phyloP scores from a whole-genome alignment of 2,888 invertebrate species.

The Chrysodeixis includens region DNA sequence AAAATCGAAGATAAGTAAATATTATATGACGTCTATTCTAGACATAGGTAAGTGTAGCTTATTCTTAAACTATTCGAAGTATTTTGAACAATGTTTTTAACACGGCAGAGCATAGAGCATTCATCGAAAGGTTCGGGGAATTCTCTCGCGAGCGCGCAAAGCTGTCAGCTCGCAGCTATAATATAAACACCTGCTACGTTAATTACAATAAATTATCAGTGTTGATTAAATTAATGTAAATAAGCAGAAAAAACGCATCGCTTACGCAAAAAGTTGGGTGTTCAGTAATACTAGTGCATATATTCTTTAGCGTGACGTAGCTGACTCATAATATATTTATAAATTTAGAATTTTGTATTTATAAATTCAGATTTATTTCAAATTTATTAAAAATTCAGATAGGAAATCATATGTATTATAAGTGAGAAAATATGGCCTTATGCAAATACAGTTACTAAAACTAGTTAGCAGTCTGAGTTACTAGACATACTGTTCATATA shows the following conservation, averaged over 20 bases:
- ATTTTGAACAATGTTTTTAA: not conserved
- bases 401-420: not conserved
- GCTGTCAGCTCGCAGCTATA: not conserved
- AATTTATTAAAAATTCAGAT: not conserved
- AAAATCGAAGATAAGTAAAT: not conserved
- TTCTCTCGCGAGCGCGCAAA: not conserved
- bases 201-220: conserved; percentile 8
- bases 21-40: not conserved
- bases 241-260: conserved; percentile 5
- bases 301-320: not conserved
- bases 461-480: not conserved
- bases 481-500: conserved; percentile 11
- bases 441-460: not conserved
- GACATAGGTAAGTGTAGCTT: not conserved
- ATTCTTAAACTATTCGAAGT: not conserved
- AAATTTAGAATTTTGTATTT: not conserved
- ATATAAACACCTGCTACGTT: not conserved
- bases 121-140: not conserved
- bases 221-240: conserved; percentile 12
- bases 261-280: not conserved
- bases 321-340: not conserved
- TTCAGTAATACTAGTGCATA: not conserved
- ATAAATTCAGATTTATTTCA: not conserved
- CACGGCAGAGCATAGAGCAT: not conserved
- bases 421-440: not conserved